Percentiles rank a stretch among this genome's conserved stretches.
Conservation (phyloP, 2,797 vertebrate genomes). For the Hippopotamyrus pictus region DNA sequence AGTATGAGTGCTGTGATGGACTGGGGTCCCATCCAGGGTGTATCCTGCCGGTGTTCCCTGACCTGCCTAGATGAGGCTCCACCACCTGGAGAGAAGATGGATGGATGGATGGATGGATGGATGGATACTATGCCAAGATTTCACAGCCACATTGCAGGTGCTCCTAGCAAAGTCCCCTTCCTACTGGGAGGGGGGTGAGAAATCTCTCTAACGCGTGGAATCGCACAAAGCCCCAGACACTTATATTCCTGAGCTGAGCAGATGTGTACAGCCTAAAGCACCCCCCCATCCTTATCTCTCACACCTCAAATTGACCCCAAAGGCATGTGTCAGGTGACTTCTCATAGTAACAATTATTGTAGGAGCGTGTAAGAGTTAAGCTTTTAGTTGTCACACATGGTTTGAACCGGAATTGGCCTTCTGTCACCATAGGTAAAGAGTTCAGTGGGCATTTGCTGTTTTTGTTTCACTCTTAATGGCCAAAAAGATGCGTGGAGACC, state of each 20-base stretch:
- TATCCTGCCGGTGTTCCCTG: background rate
- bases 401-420: background rate
- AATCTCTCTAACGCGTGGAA: background rate
- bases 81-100: background rate
- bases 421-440: background rate
- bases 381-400: background rate
- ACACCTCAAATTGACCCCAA: no score
- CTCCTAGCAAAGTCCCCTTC: background rate
- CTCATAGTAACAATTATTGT: no score
- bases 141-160: background rate
- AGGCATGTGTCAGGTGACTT: no score
- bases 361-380: no score
- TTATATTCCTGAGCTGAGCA: background rate
- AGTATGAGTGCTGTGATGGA: background rate
- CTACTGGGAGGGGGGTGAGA: background rate
- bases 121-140: background rate
- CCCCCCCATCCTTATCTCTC: background rate
- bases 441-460: background rate
- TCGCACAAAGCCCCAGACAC: background rate
- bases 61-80: background rate
- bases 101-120: background rate
- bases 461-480: background rate
- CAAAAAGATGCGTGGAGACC: background rate
- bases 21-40: background rate
- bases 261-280: background rate